Evolutionary conservation across 1,140 invertebrate genomes (phyloP).

Genomic region (Apis florea): DNA sequence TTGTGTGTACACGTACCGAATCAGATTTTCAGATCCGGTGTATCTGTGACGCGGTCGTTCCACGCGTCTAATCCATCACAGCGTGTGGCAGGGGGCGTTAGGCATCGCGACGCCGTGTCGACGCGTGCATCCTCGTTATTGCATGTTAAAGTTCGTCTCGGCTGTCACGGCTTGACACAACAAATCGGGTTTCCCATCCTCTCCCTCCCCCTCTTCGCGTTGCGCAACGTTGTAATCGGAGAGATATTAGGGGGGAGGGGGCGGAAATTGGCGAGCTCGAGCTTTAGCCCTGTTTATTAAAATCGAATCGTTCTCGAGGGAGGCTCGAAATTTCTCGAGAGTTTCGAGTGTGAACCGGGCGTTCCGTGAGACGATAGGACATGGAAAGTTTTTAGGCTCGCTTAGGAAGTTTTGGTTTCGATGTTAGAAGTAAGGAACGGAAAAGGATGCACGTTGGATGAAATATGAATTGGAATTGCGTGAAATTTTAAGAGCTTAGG

Average conservation of each 20-base stretch:
- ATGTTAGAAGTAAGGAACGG: no score
- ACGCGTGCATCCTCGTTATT: constrained; percentile 61
- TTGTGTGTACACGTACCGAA: constrained; percentile 28
- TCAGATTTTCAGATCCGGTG: constrained; percentile 55
- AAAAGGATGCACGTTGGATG: no score
- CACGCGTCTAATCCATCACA: constrained; percentile 68
- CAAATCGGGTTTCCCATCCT: constrained; percentile 48
- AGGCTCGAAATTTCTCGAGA: no score
- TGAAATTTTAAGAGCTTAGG: no score
- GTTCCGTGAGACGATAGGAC: not conserved
- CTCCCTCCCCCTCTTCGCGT: not conserved
- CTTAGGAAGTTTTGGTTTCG: no score
- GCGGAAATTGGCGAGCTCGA: constrained; percentile 17
- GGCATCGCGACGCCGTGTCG: constrained; percentile 56
- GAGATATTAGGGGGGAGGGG: constrained; percentile 1
- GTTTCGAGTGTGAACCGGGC: not conserved
- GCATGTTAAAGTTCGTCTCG: constrained; percentile 59
- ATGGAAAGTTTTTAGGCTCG: no score
- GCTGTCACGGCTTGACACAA: constrained; percentile 55
- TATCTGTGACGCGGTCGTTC: constrained; percentile 65
- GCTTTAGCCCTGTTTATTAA: constrained; percentile 17
- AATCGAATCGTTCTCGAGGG: not conserved
- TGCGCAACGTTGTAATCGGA: constrained; percentile 38
- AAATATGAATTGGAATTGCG: no score
- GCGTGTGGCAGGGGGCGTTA: constrained; percentile 46